Evolutionary conservation across 2,113 vertebrate species (phyloP), one percentile per base, ranked within the genome.

Genomic region (Phalacrocorax aristotelis): DNA sequence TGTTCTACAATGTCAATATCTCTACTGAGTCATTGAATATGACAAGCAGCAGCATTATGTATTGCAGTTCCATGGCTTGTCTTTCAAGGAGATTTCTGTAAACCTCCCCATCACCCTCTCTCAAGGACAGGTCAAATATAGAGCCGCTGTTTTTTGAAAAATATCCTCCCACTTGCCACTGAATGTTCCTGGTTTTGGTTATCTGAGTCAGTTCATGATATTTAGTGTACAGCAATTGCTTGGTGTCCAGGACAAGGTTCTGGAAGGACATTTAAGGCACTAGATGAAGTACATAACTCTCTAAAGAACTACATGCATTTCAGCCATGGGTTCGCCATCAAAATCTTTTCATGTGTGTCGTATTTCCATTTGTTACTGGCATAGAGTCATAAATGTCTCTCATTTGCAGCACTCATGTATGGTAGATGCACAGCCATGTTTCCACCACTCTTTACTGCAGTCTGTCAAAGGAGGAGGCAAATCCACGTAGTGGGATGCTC

Each of bases 341-440:
- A 65, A 75, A 40, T 27, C 3, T 9, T n/a, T 61, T 51, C 7
- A 3, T 32, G 9, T 21, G 42, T 80, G 34, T 42, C 36, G 5
- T 30, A 13, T 71, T 87, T 65, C 14, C 14, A 25, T 27, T 66
- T 62, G 25, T 44, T 27, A 7, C 21, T 29, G 57, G 13, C 42
- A 68, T 34, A 57, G 72, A 83, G 51, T 10, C 82, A 75, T 49
- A 38, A 9, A 34, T 57, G 21, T 62, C 29, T 46, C 60, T 74
- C 27, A 38, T 93, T 72, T 85, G 48, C n/a, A 58, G 48, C 27
- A 18, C 15, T 44, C 42, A 6, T 23, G 40, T 21, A 4, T 46
- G 14, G 29, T 6, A 66, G 46, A 15, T 5, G 6, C 29, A 75
- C 10, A 79, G 26, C 11, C 1, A 0, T 49, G 7, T 42, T 49